A percentile compares a stretch with the other conserved stretches of the same genome.
Conservation (phyloP, 2,113 vertebrate species). For the Mustela lutreola region DNA sequence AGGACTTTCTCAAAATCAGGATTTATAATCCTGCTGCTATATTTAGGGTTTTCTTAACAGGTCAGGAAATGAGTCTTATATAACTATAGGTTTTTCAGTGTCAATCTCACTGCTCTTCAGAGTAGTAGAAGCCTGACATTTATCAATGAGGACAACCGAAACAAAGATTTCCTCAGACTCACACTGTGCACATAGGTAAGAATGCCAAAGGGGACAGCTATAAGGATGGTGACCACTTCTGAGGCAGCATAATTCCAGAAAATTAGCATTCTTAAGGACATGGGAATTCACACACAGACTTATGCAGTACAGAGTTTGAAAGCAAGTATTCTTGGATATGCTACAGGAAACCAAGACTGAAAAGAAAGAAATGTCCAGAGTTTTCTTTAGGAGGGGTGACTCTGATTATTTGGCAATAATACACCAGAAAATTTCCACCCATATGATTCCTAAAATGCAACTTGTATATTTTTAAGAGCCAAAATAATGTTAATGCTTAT, state of each 20-base stretch:
- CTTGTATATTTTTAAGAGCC: background rate
- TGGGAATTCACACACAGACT: background rate
- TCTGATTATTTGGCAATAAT: background rate
- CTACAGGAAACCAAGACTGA: background rate
- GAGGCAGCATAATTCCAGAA: accelerated
- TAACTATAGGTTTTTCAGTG: background rate
- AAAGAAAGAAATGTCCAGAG: background rate
- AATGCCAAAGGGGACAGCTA: too few relatives aligned
- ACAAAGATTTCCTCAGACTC: background rate
- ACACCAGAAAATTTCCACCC: background rate
- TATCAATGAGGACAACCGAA: background rate
- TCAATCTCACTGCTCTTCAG: background rate
- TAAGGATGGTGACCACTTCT: accelerated
- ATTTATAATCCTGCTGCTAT: background rate
- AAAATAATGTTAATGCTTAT: background rate
- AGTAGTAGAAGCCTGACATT: background rate
- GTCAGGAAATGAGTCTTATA: background rate
- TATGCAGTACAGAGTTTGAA: background rate
- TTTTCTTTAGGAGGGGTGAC: background rate
- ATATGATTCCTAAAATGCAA: background rate
- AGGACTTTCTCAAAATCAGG: background rate
- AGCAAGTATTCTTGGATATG: background rate
- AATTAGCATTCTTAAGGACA: background rate
- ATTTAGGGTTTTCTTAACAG: background rate
- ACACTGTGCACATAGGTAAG: too few relatives aligned